These are phyloP conservation scores for Gallinago solitaria DNA, from an alignment of 2,797 vertebrate species.

Conservation along the genomic window DNA sequence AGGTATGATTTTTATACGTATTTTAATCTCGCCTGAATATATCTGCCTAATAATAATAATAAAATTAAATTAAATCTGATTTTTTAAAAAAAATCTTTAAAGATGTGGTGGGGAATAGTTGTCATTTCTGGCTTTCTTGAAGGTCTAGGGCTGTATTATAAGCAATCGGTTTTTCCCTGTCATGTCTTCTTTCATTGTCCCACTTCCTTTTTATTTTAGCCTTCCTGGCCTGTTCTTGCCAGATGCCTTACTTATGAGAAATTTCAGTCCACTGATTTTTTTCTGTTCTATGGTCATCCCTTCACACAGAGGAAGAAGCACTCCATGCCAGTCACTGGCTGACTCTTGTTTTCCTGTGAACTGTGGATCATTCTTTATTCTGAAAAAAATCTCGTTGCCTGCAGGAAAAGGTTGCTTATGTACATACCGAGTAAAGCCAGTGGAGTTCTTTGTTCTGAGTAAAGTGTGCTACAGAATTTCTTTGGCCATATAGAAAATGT, in stretches of 20 bases:
- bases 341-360: not conserved
- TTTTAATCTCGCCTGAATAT: conserved; percentile 25
- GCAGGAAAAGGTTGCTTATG: not conserved
- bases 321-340: not conserved
- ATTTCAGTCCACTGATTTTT: not conserved
- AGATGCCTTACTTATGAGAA: not conserved
- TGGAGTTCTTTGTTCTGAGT: not conserved
- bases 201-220: not conserved
- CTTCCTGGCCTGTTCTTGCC: conserved; percentile 2
- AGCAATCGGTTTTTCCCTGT: conserved; percentile 40
- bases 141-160: conserved; percentile 36
- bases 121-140: conserved; percentile 63
- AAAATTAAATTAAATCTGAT: conserved; percentile 72
- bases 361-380: not conserved
- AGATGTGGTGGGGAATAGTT: conserved; percentile 76
- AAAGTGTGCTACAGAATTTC: not conserved
- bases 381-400: not conserved
- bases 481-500: not conserved
- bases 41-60: conserved; percentile 59
- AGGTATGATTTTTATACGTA: conserved; percentile 34
- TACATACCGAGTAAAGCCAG: not conserved
- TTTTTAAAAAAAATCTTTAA: conserved; percentile 69
- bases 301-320: not conserved
- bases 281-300: not conserved
- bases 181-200: not conserved